Percentiles rank a stretch among this genome's conserved stretches.
Evolutionary conservation across 2,113 vertebrate genomes (phyloP).

Genomic region (Oncorhynchus kisutch): DNA sequence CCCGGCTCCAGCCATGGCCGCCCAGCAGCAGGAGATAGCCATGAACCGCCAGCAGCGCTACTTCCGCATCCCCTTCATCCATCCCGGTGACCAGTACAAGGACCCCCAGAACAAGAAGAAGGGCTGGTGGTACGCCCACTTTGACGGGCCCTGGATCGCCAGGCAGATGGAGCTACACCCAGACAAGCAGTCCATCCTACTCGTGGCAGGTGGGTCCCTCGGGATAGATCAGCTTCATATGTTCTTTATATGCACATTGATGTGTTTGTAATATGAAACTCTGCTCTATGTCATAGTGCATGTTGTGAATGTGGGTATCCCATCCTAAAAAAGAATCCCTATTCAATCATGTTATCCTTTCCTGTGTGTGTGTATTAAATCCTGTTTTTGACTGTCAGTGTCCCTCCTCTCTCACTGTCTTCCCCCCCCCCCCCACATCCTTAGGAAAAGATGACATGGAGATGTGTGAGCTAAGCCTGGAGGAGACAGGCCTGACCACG

Average conservation of each 20-base stretch:
- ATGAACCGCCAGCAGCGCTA: conserved; percentile 93
- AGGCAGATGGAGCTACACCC: conserved; percentile 95
- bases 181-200: conserved; percentile 94
- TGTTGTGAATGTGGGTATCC: neutral
- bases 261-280: neutral
- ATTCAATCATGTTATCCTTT: neutral
- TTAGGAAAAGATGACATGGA: conserved; percentile 98
- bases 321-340: neutral
- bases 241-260: neutral
- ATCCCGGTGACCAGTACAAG: conserved; percentile 95
- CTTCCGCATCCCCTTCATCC: conserved; percentile 97
- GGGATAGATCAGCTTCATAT: neutral
- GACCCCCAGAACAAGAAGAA: conserved; percentile 98
- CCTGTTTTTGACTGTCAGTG: neutral
- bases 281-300: neutral
- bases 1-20: conserved; percentile 73
- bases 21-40: conserved; percentile 83
- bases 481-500: conserved; percentile 95
- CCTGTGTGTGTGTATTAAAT: neutral
- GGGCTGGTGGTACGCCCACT: conserved; percentile 99
- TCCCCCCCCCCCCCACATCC: too few relatives aligned
- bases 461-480: conserved; percentile 98
- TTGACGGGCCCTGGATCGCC: conserved; percentile 97
- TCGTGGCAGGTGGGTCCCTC: conserved; percentile 83
- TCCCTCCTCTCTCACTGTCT: neutral